Evolutionary conservation across 2,888 invertebrate species (phyloP).

Genomic region (Operophtera brumata): DNA sequence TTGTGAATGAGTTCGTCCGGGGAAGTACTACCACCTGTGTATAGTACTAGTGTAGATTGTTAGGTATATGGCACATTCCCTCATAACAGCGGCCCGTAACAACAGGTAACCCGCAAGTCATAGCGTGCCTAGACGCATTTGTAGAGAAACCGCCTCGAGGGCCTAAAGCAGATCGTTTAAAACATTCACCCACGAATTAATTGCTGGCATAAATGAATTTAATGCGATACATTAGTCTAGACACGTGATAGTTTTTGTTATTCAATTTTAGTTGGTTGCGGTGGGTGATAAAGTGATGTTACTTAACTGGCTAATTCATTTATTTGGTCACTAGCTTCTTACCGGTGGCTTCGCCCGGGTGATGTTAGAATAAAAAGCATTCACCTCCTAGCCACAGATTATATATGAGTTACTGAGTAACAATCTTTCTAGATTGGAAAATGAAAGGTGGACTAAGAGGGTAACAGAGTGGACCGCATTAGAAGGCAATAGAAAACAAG

Average conservation of each 20-base stretch:
- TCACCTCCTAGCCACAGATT: no score
- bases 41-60: slow-evolving; percentile 5
- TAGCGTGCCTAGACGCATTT: slow-evolving; percentile 65
- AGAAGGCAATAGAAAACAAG: background rate
- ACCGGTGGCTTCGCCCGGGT: no score
- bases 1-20: no score
- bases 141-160: slow-evolving; percentile 38
- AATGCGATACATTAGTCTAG: slow-evolving; percentile 54
- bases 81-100: slow-evolving; percentile 44
- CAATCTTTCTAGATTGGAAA: no score
- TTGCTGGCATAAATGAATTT: slow-evolving; percentile 67
- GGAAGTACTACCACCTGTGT: no score
- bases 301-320: background rate
- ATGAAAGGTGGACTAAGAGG: no score
- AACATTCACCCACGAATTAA: slow-evolving; percentile 62
- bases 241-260: slow-evolving; percentile 32
- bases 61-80: slow-evolving; percentile 37
- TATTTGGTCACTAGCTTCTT: no score
- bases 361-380: no score
- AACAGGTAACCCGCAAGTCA: slow-evolving; percentile 31
- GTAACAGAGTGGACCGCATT: no score
- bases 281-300: background rate
- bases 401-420: no score
- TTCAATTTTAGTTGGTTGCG: slow-evolving; percentile 10
- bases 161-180: slow-evolving; percentile 49